phyloP scores from a whole-genome alignment of 2,797 vertebrate species.

The Carcharodon carcharias region DNA sequence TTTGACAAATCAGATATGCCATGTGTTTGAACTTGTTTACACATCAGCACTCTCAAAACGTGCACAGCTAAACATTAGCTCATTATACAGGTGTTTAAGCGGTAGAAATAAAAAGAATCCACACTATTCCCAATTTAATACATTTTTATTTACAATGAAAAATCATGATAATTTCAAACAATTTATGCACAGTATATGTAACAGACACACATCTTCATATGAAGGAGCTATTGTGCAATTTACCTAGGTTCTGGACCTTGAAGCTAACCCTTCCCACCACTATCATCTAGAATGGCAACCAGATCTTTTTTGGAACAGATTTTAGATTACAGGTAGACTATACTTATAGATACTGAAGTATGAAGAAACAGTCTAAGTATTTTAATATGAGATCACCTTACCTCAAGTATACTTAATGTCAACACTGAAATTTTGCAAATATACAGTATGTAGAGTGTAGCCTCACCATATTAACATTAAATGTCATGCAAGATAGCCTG shows the following conservation, averaged over 20 bases:
- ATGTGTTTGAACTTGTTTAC: slow-evolving; percentile 11
- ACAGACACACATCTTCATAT: slow-evolving; percentile 27
- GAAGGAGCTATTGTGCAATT: slow-evolving; percentile 8
- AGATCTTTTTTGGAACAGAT: slow-evolving; percentile 70
- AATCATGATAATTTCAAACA: slow-evolving; percentile 29
- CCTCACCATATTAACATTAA: slow-evolving; percentile 62
- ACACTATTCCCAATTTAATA: slow-evolving; percentile 37
- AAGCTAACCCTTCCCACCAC: neutral
- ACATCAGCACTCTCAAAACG: neutral
- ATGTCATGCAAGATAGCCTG: slow-evolving; percentile 70
- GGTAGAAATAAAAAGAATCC: slow-evolving; percentile 32
- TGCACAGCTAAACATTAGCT: neutral
- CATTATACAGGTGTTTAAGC: neutral
- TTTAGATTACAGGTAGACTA: slow-evolving; percentile 62
- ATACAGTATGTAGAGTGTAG: slow-evolving; percentile 75
- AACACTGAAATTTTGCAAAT: slow-evolving; percentile 75
- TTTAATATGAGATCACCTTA: slow-evolving; percentile 80
- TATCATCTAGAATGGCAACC: slow-evolving; percentile 40
- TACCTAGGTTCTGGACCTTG: neutral
- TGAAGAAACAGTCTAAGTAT: slow-evolving; percentile 64
- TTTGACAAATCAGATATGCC: neutral
- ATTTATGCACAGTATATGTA: slow-evolving; percentile 35
- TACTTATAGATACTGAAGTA: slow-evolving; percentile 66
- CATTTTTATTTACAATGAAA: slow-evolving; percentile 34
- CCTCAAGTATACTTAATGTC: slow-evolving; percentile 67